phyloP scores from a whole-genome alignment of 2,888 invertebrate genomes.

The Elaeidobius kamerunicus region DNA sequence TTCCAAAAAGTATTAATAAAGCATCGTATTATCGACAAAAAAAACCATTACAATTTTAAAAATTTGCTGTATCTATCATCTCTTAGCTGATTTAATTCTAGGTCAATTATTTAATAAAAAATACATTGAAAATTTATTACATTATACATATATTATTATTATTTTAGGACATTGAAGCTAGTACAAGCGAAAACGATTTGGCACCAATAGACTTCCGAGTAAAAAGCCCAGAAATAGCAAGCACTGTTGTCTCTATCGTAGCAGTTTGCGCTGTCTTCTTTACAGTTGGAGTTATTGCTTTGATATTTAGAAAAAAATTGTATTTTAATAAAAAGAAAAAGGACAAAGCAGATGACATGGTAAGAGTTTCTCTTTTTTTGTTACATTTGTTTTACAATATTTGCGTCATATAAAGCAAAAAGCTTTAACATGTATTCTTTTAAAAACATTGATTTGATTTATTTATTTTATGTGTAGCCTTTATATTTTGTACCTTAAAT shows the following conservation, averaged over 20 bases:
- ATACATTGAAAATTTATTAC: too few species aligned
- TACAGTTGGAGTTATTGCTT: conserved; percentile 63
- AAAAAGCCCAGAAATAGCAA: conserved; percentile 55
- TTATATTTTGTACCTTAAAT: too few species aligned
- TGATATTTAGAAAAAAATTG: conserved; percentile 70
- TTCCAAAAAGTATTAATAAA: too few species aligned
- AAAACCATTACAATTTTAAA: too few species aligned
- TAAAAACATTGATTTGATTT: too few species aligned
- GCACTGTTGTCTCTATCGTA: conserved; percentile 68
- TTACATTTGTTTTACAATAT: too few species aligned
- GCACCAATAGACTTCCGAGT: conserved; percentile 45
- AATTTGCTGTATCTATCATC: too few species aligned
- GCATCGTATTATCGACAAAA: too few species aligned
- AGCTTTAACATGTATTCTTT: too few species aligned
- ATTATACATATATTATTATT: not conserved
- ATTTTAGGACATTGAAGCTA: conserved; percentile 16
- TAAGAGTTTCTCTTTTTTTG: conserved; percentile 51
- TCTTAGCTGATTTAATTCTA: too few species aligned
- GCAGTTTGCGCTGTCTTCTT: conserved; percentile 68
- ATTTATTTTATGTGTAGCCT: too few species aligned
- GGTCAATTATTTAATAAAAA: not conserved
- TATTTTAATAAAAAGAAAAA: conserved; percentile 62
- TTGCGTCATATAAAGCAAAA: too few species aligned
- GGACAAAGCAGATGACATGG: conserved; percentile 69
- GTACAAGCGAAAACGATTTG: conserved; percentile 33